Conservation (phyloP, 1,140 invertebrate species). For the honey bee (Apis mellifera) region DNA sequence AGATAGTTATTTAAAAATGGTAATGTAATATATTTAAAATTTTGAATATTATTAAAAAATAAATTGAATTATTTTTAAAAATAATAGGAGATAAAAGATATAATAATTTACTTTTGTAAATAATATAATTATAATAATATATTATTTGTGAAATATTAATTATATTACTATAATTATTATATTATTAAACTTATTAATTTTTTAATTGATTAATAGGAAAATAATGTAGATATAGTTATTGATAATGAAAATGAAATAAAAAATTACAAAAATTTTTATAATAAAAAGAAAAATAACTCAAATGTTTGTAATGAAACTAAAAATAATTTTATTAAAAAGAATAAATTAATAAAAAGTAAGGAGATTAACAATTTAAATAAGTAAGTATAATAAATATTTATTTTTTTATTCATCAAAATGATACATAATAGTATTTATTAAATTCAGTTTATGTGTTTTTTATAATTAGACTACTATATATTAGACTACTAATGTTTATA, state of each 20-base stretch:
- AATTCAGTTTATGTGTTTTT: too few species aligned
- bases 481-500: too few species aligned
- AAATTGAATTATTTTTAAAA: neutral
- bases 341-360: neutral
- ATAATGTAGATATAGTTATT: neutral
- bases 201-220: neutral
- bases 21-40: neutral
- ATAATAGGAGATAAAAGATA: neutral
- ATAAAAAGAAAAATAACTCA: neutral
- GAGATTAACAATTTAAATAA: neutral
- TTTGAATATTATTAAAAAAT: neutral
- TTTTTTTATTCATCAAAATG: too few species aligned
- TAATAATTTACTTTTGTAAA: neutral
- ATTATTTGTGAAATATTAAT: neutral
- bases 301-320: neutral
- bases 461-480: too few species aligned
- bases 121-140: neutral
- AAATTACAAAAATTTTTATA: neutral
- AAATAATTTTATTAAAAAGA: neutral
- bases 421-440: too few species aligned
- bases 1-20: neutral
- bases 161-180: neutral
- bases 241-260: neutral
- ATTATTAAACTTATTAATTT: neutral
- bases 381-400: conserved; percentile 1